Conservation (phyloP, 2,797 vertebrate genomes). For the Bufotes viridis region DNA sequence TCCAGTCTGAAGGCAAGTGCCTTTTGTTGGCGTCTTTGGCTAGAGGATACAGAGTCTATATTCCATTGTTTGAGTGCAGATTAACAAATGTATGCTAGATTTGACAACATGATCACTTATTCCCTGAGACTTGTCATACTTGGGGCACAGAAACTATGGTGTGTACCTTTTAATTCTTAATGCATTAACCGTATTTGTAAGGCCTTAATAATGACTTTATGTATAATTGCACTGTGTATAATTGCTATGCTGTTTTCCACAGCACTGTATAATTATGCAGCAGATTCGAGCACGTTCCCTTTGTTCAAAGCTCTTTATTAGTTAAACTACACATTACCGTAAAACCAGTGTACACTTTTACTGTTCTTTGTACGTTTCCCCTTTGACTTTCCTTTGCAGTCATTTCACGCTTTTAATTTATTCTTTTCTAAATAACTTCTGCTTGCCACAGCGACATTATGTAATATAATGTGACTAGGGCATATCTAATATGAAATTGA, state of each 20-base stretch:
- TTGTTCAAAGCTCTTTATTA: constrained; percentile 46
- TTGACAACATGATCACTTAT: not conserved
- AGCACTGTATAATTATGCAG: constrained; percentile 36
- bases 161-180: constrained; percentile 17
- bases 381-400: constrained; percentile 30
- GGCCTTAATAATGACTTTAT: constrained; percentile 46
- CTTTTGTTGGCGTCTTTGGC: not conserved
- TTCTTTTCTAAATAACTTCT: not conserved
- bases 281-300: constrained; percentile 23
- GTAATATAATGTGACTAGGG: not conserved
- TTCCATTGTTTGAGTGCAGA: not conserved
- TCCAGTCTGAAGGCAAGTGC: not conserved
- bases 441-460: not conserved
- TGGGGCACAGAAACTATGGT: not conserved
- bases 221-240: constrained; percentile 39
- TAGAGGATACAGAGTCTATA: not conserved
- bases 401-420: constrained; percentile 8
- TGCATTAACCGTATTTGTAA: constrained; percentile 34
- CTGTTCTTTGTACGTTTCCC: constrained; percentile 5
- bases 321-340: constrained; percentile 45
- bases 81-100: too few relatives aligned
- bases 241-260: constrained; percentile 39
- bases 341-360: not conserved
- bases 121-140: not conserved
- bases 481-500: not conserved